Evolutionary conservation across 1,140 invertebrate genomes (phyloP).

Genomic region (Batillaria attramentaria): DNA sequence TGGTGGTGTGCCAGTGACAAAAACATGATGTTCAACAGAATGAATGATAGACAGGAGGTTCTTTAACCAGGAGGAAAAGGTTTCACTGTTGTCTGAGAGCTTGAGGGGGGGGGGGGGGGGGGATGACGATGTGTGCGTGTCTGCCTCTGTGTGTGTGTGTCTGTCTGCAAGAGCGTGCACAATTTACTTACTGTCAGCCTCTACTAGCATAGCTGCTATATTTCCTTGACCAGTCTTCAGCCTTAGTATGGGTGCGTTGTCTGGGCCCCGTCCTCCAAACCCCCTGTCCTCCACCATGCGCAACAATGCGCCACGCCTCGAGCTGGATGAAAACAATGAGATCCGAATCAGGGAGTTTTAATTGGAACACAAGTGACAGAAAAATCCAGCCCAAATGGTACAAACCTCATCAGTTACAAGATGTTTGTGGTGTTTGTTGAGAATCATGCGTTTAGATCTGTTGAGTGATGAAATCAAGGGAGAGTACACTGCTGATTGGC

Average conservation of each 20-base stretch:
- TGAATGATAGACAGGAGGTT: too few species aligned
- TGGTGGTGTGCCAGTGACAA: too few species aligned
- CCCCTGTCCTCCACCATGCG: slow-evolving; percentile 14
- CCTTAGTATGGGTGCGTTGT: slow-evolving; percentile 46
- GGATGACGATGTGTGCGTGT: too few species aligned
- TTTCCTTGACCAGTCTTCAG: slow-evolving; percentile 26
- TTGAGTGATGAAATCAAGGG: not conserved
- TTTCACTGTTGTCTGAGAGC: too few species aligned
- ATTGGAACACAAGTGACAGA: not conserved
- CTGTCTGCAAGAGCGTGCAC: too few species aligned
- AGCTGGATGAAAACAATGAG: slow-evolving; percentile 65
- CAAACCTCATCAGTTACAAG: not conserved
- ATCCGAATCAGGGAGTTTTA: slow-evolving; percentile 54
- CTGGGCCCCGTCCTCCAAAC: slow-evolving; percentile 39
- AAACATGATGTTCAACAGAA: too few species aligned
- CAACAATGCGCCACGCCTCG: slow-evolving; percentile 45
- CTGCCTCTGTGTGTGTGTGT: too few species aligned
- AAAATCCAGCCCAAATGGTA: too few species aligned
- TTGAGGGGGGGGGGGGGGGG: too few species aligned
- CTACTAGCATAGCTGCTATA: too few species aligned
- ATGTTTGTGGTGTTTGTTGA: not conserved
- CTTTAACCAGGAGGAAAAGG: too few species aligned
- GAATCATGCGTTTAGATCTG: not conserved
- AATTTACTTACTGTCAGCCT: too few species aligned
- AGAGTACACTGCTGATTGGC: not conserved